phyloP scores from a whole-genome alignment of 2,113 vertebrate species.

The Natator depressus region DNA sequence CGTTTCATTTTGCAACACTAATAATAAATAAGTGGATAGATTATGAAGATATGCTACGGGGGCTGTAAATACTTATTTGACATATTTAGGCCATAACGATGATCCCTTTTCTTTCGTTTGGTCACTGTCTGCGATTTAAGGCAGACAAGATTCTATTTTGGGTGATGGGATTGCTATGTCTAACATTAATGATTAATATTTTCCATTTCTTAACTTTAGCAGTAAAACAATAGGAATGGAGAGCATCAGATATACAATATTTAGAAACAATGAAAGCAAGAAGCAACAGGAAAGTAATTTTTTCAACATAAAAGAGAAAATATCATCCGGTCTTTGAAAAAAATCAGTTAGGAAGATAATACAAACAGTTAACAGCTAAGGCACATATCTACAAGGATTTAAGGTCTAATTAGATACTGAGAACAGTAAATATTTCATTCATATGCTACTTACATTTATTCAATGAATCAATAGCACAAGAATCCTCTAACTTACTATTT shows the following conservation, averaged over 20 bases:
- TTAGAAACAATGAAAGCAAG: neutral
- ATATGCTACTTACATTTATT: neutral
- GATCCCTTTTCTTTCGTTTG: neutral
- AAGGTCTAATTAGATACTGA: neutral
- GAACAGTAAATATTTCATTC: neutral
- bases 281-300: neutral
- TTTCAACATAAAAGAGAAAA: neutral
- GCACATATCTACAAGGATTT: neutral
- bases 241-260: neutral
- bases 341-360: neutral
- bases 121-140: neutral
- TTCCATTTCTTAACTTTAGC: neutral
- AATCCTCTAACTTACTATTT: neutral
- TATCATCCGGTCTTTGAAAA: neutral
- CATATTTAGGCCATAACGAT: neutral
- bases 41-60: neutral
- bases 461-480: neutral
- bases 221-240: neutral
- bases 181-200: neutral
- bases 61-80: neutral
- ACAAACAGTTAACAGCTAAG: neutral
- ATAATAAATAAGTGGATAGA: slow-evolving; percentile 46
- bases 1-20: slow-evolving; percentile 65
- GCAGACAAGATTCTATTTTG: neutral
- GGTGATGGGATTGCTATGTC: rapidly evolving